phyloP scores from a whole-genome alignment of 2,797 vertebrate genomes.

The Distichodus sexfasciatus region DNA sequence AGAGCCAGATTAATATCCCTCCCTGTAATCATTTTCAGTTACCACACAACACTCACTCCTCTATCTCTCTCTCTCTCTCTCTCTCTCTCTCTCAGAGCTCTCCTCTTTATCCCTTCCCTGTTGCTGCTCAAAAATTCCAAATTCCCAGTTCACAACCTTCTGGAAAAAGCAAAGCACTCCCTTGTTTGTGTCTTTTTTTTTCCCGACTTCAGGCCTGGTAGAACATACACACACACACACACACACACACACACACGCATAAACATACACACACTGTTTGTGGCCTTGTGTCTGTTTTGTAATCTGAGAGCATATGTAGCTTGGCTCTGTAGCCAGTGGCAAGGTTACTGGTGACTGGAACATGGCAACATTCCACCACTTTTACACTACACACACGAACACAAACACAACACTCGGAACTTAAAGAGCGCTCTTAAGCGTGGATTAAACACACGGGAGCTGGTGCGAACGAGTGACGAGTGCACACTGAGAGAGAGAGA shows the following conservation, averaged over 20 bases:
- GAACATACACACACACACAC: too few relatives aligned
- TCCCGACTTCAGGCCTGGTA: too few relatives aligned
- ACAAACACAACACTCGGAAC: too few relatives aligned
- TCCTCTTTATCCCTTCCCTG: constrained; percentile 5
- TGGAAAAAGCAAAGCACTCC: too few relatives aligned
- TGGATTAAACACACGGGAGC: not conserved
- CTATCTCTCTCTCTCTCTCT: not conserved
- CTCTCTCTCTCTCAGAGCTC: not conserved
- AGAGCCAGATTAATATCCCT: constrained; percentile 28
- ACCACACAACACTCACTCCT: constrained; percentile 4
- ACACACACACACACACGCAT: not conserved
- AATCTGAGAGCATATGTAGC: constrained; percentile 13
- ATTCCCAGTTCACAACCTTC: too few relatives aligned
- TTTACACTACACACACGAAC: not conserved
- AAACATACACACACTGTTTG: not conserved
- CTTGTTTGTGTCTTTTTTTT: too few relatives aligned
- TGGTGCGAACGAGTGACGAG: not conserved
- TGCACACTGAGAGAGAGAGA: too few relatives aligned
- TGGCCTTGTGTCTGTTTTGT: constrained; percentile 24
- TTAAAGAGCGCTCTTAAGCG: not conserved
- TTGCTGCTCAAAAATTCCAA: too few relatives aligned
- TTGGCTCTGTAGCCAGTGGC: constrained; percentile 25
- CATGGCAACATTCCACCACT: not conserved
- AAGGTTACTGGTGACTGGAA: constrained; percentile 41
- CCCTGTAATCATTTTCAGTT: constrained; percentile 36